Evolutionary conservation across 2,797 vertebrate genomes (phyloP).

Genomic region (Enteromius afrohamiltoni): DNA sequence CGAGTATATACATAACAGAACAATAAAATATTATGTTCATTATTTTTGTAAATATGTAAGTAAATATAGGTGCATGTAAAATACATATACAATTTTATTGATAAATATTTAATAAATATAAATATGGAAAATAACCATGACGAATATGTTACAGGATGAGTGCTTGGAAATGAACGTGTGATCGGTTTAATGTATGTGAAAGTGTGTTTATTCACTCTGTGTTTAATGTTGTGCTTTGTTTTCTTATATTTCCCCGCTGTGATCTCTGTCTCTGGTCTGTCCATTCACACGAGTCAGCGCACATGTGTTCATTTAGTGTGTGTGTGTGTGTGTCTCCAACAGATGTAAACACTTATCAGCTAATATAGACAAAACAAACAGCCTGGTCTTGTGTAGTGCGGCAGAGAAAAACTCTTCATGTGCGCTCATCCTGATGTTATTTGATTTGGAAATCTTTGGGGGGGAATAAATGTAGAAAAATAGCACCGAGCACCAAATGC

Average conservation of each 20-base stretch:
- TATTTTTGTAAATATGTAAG: not conserved
- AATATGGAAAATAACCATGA: not conserved
- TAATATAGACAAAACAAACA: conserved; percentile 1
- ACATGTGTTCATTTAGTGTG: not conserved
- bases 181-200: not conserved
- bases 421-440: not conserved
- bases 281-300: not conserved
- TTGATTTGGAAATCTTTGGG: not conserved
- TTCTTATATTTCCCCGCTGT: not conserved
- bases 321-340: not conserved
- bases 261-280: not conserved
- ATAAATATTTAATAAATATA: not conserved
- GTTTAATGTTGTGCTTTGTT: not conserved
- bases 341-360: conserved; percentile 24
- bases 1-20: not conserved
- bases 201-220: not conserved
- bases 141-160: not conserved
- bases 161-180: not conserved
- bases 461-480: not conserved
- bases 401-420: not conserved
- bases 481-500: not conserved
- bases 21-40: not conserved
- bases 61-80: not conserved
- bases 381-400: not conserved
- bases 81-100: not conserved